Percentiles rank a stretch among this genome's conserved stretches.
Conservation (phyloP, 2,888 invertebrate genomes). For the Erannis defoliaria region DNA sequence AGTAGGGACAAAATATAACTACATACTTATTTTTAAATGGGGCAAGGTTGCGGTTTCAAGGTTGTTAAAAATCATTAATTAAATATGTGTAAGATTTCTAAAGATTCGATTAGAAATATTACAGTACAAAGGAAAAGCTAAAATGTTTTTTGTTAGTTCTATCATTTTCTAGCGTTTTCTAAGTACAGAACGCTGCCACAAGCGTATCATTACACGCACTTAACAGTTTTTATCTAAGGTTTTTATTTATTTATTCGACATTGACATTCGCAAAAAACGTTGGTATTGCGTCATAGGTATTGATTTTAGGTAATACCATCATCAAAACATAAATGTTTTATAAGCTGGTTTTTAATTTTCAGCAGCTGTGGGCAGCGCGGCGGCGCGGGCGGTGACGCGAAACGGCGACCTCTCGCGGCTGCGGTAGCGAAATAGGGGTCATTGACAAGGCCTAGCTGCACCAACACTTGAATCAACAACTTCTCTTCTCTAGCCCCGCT, state of each 20-base stretch:
- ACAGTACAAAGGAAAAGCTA: too few species aligned
- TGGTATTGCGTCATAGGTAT: constrained; percentile 14
- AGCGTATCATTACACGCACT: background rate
- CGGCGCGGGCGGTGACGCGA: constrained; percentile 66
- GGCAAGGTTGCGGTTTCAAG: too few species aligned
- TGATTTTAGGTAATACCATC: constrained; percentile 13
- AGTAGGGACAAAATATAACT: too few species aligned
- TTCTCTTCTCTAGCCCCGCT: constrained; percentile 51
- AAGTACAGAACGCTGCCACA: background rate
- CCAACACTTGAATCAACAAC: constrained; percentile 63
- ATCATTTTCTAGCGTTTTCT: too few species aligned
- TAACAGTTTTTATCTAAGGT: background rate
- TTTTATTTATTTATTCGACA: too few species aligned
- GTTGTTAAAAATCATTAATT: too few species aligned
- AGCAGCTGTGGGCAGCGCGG: constrained; percentile 37
- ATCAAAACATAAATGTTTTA: constrained; percentile 40
- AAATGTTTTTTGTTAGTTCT: too few species aligned
- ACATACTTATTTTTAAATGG: too few species aligned
- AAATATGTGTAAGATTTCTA: too few species aligned
- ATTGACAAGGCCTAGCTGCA: constrained; percentile 82
- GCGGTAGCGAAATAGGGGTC: constrained; percentile 82
- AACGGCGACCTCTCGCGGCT: constrained; percentile 71
- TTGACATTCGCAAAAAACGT: background rate
- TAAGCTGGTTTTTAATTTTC: constrained; percentile 41
- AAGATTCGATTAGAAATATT: too few species aligned